A percentile compares a stretch with the other conserved stretches of the same genome.
phyloP scores from a whole-genome alignment of 2,113 vertebrate species.

The Platichthys flesus region DNA sequence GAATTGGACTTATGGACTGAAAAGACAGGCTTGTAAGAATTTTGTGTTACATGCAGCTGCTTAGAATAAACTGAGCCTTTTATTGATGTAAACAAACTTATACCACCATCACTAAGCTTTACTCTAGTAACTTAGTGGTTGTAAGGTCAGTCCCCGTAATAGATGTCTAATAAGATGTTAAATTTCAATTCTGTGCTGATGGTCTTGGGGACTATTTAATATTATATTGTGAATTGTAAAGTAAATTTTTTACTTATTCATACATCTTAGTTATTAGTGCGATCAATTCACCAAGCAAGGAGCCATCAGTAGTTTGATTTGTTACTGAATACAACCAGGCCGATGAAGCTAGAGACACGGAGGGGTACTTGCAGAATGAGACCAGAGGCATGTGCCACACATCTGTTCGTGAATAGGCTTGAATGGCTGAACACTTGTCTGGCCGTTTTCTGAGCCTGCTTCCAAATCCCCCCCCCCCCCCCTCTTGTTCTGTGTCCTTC shows the following conservation, averaged over 20 bases:
- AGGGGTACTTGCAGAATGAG: not conserved
- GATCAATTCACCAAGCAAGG: not conserved
- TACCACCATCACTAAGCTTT: no score
- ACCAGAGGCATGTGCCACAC: slow-evolving; percentile 35
- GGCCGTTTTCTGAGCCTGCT: not conserved
- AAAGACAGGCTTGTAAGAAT: no score
- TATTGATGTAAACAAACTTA: no score
- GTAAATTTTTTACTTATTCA: not conserved
- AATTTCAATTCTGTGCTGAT: no score
- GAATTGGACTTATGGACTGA: no score
- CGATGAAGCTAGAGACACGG: not conserved
- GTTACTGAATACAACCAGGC: not conserved
- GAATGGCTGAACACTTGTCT: not conserved
- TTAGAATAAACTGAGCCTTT: no score
- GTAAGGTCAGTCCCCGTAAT: no score
- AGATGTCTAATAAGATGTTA: no score
- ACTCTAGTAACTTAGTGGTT: no score
- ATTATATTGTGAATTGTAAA: not conserved
- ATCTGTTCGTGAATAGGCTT: slow-evolving; percentile 51
- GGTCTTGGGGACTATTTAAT: no score
- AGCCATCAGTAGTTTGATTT: not conserved
- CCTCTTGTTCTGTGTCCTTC: not conserved
- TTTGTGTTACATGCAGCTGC: no score
- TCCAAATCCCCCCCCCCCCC: no score
- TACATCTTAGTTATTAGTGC: not conserved